Conservation (phyloP, 1,140 invertebrate genomes). For the Drosophila nigrodunni region DNA sequence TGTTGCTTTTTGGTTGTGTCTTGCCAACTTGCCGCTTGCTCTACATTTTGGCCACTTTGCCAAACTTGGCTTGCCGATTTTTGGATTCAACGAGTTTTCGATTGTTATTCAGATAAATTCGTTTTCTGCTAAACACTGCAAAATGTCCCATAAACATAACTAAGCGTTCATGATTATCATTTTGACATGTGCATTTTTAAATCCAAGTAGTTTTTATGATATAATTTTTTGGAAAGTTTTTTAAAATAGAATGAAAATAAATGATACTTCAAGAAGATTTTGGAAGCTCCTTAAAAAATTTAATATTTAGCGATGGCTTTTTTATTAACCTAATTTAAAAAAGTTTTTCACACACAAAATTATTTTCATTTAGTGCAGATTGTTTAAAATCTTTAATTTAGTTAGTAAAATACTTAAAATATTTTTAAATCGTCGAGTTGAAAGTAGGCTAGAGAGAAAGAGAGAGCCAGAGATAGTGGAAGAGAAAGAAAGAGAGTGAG, state of each 20-base stretch:
- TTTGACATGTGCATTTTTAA: no score
- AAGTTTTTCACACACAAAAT: no score
- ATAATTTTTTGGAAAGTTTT: no score
- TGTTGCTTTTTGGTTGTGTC: constrained; percentile 6
- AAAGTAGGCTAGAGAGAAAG: neutral
- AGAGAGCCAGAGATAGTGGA: neutral
- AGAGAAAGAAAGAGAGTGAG: constrained; percentile 20
- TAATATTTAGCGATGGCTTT: no score
- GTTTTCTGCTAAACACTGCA: constrained; percentile 20
- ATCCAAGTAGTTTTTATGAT: no score
- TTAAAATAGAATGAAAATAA: no score
- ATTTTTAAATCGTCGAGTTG: neutral
- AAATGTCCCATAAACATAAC: neutral
- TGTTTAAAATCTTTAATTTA: no score
- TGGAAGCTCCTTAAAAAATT: no score
- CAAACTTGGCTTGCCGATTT: neutral
- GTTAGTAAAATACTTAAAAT: neutral
- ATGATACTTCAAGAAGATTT: no score
- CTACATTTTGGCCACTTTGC: constrained; percentile 10
- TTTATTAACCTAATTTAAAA: no score
- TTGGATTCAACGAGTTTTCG: constrained; percentile 20
- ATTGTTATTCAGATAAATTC: neutral
- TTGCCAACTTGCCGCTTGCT: constrained; percentile 6
- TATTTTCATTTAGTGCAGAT: no score
- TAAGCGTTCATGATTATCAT: neutral